Percentiles rank a stretch among this genome's conserved stretches.
Conservation (phyloP, 2,888 invertebrate species). For the Drosophila algonquin region DNA sequence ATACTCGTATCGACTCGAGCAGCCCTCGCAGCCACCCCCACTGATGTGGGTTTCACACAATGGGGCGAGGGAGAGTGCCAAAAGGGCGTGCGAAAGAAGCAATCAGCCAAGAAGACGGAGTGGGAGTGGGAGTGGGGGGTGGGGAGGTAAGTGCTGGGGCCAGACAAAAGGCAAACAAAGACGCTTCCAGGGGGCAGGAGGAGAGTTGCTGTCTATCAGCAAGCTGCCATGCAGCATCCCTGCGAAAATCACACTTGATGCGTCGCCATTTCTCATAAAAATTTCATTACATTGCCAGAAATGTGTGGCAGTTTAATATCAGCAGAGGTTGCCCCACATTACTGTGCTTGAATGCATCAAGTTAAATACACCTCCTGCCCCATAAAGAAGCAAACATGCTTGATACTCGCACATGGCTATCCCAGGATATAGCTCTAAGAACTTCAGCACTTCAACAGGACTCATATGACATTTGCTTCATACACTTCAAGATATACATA, state of each 20-base stretch:
- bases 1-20: conserved; percentile 27
- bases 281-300: conserved; percentile 53
- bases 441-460: background rate
- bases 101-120: conserved; percentile 43
- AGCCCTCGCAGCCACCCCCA: background rate
- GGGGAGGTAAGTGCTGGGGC: conserved; percentile 2
- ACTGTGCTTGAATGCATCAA: conserved; percentile 1
- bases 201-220: conserved; percentile 33
- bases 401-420: background rate
- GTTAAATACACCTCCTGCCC: background rate
- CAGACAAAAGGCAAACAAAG: conserved; percentile 56
- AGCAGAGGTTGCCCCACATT: conserved; percentile 2
- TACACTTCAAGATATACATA: no score
- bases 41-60: conserved; percentile 13
- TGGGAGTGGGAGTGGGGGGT: background rate
- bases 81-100: conserved; percentile 50
- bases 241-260: conserved; percentile 57
- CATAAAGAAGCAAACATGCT: background rate
- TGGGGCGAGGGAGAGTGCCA: conserved; percentile 2
- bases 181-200: conserved; percentile 19
- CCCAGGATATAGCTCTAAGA: background rate
- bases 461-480: background rate
- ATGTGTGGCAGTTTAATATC: conserved; percentile 31
- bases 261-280: conserved; percentile 62
- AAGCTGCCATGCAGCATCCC: conserved; percentile 29